These are phyloP conservation scores for Diabrotica balteata DNA, from an alignment of 2,888 invertebrate genomes.

Conservation along the genomic window DNA sequence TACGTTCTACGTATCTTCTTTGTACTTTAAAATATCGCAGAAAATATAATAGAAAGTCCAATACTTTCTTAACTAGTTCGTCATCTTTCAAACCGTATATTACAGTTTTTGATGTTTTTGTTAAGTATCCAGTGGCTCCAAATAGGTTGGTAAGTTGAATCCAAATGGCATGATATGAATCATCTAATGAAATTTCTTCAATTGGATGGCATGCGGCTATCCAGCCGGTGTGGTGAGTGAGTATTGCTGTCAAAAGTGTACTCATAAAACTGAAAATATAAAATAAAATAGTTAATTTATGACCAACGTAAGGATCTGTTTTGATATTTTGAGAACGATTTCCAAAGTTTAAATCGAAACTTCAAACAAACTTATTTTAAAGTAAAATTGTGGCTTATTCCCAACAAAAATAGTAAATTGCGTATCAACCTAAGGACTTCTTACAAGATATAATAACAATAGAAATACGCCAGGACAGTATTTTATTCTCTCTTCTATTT, in stretches of 20 bases:
- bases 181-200: slow-evolving; percentile 50
- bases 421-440: no score
- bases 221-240: slow-evolving; percentile 93
- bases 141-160: slow-evolving; percentile 86
- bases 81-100: slow-evolving; percentile 77
- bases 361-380: no score
- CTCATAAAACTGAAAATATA: slow-evolving; percentile 84
- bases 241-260: slow-evolving; percentile 84
- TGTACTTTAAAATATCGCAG: slow-evolving; percentile 57
- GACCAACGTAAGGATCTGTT: background rate
- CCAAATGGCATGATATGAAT: slow-evolving; percentile 86
- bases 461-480: background rate
- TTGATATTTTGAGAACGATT: no score
- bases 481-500: background rate
- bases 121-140: slow-evolving; percentile 83
- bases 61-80: slow-evolving; percentile 73
- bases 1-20: slow-evolving; percentile 16
- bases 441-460: no score
- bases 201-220: slow-evolving; percentile 73
- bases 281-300: background rate
- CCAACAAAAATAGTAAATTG: no score
- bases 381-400: no score
- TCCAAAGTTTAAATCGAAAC: no score
- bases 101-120: slow-evolving; percentile 80
- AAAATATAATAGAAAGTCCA: slow-evolving; percentile 86